phyloP scores from a whole-genome alignment of 2,797 vertebrate species.

The Mormyrops attenuatus region DNA sequence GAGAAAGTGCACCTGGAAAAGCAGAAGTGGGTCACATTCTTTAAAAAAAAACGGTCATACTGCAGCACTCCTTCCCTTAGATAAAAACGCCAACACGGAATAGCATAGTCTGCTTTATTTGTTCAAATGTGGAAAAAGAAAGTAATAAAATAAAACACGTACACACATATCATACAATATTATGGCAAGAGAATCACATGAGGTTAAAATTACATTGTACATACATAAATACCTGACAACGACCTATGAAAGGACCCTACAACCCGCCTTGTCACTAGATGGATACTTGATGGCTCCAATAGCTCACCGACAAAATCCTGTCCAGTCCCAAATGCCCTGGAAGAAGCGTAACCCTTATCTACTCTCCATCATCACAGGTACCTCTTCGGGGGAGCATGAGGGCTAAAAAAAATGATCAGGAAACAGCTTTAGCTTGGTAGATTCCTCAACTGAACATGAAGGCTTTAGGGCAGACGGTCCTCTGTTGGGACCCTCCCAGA shows the following conservation, averaged over 20 bases:
- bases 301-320: neutral
- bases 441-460: neutral
- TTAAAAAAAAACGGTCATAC: neutral
- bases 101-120: conserved; percentile 43
- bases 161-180: conserved; percentile 50
- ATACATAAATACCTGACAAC: neutral
- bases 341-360: neutral
- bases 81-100: neutral
- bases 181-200: conserved; percentile 47
- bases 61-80: neutral
- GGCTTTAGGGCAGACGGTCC: neutral
- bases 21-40: conserved; percentile 6
- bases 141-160: conserved; percentile 52
- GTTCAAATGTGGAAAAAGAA: conserved; percentile 53
- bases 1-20: neutral
- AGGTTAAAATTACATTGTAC: conserved; percentile 58
- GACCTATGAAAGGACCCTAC: neutral
- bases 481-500: neutral
- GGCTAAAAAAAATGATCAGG: neutral
- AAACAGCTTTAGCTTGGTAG: neutral
- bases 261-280: neutral
- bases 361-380: neutral
- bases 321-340: neutral
- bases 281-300: neutral
- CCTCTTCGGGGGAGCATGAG: neutral